phyloP scores from a whole-genome alignment of 2,888 invertebrate species.

The Carpatolechia fugitivella region DNA sequence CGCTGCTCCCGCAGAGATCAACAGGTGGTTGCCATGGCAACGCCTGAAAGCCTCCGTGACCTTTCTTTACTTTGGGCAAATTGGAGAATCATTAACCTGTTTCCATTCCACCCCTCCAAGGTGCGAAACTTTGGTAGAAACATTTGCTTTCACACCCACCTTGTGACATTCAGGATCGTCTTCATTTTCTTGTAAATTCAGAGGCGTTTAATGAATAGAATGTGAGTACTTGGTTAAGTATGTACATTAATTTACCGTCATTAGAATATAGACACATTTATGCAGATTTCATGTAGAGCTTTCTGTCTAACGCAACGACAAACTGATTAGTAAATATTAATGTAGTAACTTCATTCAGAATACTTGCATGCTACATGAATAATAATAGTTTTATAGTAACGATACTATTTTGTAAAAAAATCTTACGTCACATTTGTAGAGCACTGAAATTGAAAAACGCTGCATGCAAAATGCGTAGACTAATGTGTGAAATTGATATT shows the following conservation, averaged over 20 bases:
- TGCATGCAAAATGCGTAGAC: slow-evolving; percentile 40
- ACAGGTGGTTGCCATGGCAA: slow-evolving; percentile 61
- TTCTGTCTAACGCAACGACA: not conserved
- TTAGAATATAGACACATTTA: too few relatives aligned
- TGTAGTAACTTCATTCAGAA: not conserved
- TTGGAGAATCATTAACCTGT: slow-evolving; percentile 11
- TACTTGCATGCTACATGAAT: not conserved
- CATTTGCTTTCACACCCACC: slow-evolving; percentile 20
- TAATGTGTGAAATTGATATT: slow-evolving; percentile 56
- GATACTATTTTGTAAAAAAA: too few relatives aligned
- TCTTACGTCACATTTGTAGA: slow-evolving; percentile 30
- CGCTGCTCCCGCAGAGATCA: slow-evolving; percentile 36
- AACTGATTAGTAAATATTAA: too few relatives aligned
- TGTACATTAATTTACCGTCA: not conserved
- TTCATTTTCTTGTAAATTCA: not conserved
- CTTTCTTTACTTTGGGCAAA: slow-evolving; percentile 44
- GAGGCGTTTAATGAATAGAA: not conserved
- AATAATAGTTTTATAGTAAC: too few relatives aligned
- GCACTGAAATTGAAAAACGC: slow-evolving; percentile 37
- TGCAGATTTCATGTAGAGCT: too few relatives aligned
- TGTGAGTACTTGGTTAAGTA: not conserved
- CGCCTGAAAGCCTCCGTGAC: slow-evolving; percentile 42
- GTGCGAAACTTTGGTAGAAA: slow-evolving; percentile 11
- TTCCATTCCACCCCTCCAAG: not conserved
- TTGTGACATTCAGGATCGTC: slow-evolving; percentile 1